Conservation (phyloP, 2,888 invertebrate genomes). For the Rhopalosiphum nymphaeae region DNA sequence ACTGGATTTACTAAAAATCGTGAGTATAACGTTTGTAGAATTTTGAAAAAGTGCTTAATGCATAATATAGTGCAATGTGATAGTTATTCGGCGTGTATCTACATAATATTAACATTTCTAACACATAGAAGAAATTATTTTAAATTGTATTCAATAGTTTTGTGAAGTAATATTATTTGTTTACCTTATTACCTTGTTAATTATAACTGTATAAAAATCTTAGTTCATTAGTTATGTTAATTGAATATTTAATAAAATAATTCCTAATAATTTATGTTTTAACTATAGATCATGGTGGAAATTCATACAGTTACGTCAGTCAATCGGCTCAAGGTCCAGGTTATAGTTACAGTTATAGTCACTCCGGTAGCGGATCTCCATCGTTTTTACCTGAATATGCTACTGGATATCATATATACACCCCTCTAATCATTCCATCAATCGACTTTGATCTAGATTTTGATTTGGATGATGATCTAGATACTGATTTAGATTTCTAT, state of each 20-base stretch:
- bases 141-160: background rate
- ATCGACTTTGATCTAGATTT: constrained; percentile 39
- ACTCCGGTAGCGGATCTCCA: constrained; percentile 12
- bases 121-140: background rate
- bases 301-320: constrained; percentile 35
- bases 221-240: background rate
- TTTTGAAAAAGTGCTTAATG: background rate
- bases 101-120: background rate
- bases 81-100: background rate
- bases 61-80: background rate
- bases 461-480: constrained; percentile 42
- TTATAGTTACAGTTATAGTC: constrained; percentile 60
- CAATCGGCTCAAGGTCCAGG: constrained; percentile 28
- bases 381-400: constrained; percentile 36
- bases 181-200: background rate
- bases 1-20: background rate
- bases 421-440: background rate
- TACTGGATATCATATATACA: constrained; percentile 23
- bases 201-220: background rate
- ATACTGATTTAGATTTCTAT: constrained; percentile 41
- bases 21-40: background rate
- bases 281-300: constrained; percentile 23
- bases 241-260: background rate
- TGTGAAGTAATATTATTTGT: background rate
- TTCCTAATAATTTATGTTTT: background rate